Conservation (phyloP, 2,113 vertebrate genomes). For the Scomber japonicus region DNA sequence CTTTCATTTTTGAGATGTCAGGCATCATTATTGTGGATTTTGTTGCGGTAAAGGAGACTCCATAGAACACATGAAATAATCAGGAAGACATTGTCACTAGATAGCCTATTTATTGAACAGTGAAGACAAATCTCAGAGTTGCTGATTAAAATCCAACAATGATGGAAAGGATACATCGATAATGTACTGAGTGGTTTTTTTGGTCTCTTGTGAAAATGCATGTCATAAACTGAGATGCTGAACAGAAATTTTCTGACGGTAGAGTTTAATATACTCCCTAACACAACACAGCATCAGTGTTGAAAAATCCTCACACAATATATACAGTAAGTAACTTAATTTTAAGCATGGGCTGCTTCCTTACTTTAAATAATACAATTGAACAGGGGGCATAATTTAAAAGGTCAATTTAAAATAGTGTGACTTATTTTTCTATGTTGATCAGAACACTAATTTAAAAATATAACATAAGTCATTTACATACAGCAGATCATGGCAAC, state of each 20-base stretch:
- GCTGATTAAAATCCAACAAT: not conserved
- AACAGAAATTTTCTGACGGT: not conserved
- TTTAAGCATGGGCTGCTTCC: slow-evolving; percentile 58
- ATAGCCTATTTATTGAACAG: slow-evolving; percentile 20
- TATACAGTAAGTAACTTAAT: slow-evolving; percentile 46
- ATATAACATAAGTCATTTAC: slow-evolving; percentile 49
- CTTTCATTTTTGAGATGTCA: slow-evolving; percentile 32
- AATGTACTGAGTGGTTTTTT: not conserved
- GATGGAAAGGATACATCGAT: not conserved
- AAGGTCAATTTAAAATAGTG: slow-evolving; percentile 83
- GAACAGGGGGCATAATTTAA: slow-evolving; percentile 77
- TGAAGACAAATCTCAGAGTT: slow-evolving; percentile 19
- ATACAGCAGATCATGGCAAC: slow-evolving; percentile 65
- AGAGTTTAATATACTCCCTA: no score
- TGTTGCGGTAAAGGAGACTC: not conserved
- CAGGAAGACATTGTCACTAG: not conserved
- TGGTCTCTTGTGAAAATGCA: not conserved
- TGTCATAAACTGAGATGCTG: not conserved
- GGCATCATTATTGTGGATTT: slow-evolving; percentile 22
- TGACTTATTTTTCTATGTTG: slow-evolving; percentile 74
- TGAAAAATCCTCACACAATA: slow-evolving; percentile 7
- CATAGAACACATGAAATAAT: not conserved
- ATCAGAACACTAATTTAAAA: slow-evolving; percentile 81
- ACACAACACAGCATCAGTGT: no score
- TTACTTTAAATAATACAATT: slow-evolving; percentile 75